phyloP scores from a whole-genome alignment of 2,113 vertebrate genomes.

The Eurypyga helias region DNA sequence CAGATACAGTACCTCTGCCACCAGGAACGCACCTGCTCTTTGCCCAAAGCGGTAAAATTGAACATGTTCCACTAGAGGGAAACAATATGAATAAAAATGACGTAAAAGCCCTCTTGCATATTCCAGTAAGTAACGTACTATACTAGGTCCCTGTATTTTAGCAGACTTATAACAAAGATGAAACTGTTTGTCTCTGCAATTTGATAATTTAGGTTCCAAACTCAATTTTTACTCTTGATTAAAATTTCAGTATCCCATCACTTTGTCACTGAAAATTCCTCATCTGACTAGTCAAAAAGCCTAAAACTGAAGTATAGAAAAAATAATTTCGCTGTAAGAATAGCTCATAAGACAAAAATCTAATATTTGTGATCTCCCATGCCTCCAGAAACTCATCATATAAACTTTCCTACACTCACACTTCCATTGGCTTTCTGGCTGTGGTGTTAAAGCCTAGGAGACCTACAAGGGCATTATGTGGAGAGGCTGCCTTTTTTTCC shows the following conservation, averaged over 20 bases:
- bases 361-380: not conserved
- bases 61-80: slow-evolving; percentile 86
- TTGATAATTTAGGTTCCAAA: not conserved
- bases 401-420: not conserved
- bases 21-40: slow-evolving; percentile 89
- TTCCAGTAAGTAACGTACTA: slow-evolving; percentile 81
- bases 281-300: not conserved
- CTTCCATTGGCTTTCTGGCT: not conserved
- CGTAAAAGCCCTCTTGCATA: slow-evolving; percentile 85
- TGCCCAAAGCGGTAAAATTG: slow-evolving; percentile 90
- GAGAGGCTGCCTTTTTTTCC: not conserved
- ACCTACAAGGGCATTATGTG: not conserved
- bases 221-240: not conserved
- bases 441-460: not conserved
- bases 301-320: not conserved
- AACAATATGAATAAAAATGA: slow-evolving; percentile 82
- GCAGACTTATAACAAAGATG: not conserved
- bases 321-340: not conserved
- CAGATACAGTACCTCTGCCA: slow-evolving; percentile 81
- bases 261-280: not conserved
- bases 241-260: not conserved
- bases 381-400: not conserved
- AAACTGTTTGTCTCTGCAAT: not conserved
- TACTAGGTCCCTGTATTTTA: not conserved
- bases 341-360: not conserved